These are phyloP conservation scores for Meleagris gallopavo DNA, from an alignment of 2,113 vertebrate genomes.

Conservation along the genomic window DNA sequence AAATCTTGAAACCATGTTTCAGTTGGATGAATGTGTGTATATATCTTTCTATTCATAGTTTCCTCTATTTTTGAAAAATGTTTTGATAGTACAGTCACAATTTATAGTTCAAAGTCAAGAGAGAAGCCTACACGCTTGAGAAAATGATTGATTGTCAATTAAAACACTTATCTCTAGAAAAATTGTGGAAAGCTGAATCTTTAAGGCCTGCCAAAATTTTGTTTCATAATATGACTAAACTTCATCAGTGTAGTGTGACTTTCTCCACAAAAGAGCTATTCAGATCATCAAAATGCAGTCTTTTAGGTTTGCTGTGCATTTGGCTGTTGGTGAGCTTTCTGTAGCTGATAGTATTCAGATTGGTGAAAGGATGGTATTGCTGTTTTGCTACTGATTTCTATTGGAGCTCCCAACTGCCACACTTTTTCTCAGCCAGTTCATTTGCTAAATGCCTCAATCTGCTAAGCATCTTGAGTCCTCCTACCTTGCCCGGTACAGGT, in stretches of 20 bases:
- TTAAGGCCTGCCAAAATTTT: neutral
- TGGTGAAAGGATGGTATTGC: neutral
- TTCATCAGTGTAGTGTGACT: neutral
- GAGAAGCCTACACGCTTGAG: neutral
- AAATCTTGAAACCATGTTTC: neutral
- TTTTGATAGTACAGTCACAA: neutral
- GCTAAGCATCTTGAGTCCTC: neutral
- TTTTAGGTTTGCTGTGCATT: neutral
- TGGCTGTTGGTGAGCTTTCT: neutral
- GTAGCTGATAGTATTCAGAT: neutral
- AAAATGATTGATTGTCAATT: neutral
- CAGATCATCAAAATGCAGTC: neutral
- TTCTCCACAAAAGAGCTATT: neutral
- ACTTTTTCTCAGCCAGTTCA: neutral
- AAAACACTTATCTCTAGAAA: neutral
- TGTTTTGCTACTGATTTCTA: neutral
- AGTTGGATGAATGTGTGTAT: neutral
- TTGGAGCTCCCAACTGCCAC: neutral
- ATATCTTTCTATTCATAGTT: neutral
- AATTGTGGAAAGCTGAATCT: neutral
- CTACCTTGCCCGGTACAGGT: neutral
- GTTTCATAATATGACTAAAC: neutral
- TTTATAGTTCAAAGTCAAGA: neutral
- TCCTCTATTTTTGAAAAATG: neutral
- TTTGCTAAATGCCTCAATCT: neutral